These are phyloP conservation scores for Nemotelus nigrinus DNA, from an alignment of 2,888 invertebrate species.

Conservation along the genomic window DNA sequence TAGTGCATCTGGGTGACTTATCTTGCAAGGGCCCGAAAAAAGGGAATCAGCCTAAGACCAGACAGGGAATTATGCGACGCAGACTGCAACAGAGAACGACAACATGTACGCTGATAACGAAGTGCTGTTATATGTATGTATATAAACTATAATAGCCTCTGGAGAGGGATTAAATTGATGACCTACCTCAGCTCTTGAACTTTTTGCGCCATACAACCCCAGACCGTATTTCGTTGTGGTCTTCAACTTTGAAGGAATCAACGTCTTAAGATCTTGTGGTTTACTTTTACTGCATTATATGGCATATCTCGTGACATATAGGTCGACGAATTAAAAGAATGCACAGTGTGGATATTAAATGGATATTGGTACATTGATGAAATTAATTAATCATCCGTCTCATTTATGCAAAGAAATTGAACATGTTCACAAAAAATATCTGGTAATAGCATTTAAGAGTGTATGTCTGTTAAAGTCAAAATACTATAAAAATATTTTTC, in stretches of 20 bases:
- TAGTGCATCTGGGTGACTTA: slow-evolving; percentile 45
- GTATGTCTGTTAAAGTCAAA: too few relatives aligned
- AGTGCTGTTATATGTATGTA: slow-evolving; percentile 27
- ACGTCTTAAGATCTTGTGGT: slow-evolving; percentile 25
- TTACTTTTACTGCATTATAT: slow-evolving; percentile 41
- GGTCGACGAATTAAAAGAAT: too few relatives aligned
- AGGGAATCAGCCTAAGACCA: slow-evolving; percentile 48
- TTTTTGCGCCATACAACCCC: slow-evolving; percentile 12
- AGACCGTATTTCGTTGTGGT: slow-evolving; percentile 39
- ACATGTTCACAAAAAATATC: too few relatives aligned
- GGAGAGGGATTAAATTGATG: slow-evolving; percentile 55
- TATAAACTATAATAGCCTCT: slow-evolving; percentile 50
- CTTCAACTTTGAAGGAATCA: slow-evolving; percentile 35
- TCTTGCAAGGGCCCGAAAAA: slow-evolving; percentile 24
- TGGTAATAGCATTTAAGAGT: too few relatives aligned
- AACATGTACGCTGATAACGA: slow-evolving; percentile 33
- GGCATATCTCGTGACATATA: too few relatives aligned
- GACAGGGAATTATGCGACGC: slow-evolving; percentile 51
- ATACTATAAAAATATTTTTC: too few relatives aligned
- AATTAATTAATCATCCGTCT: too few relatives aligned
- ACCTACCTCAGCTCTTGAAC: slow-evolving; percentile 53
- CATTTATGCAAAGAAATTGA: too few relatives aligned
- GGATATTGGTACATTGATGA: too few relatives aligned
- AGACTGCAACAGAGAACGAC: slow-evolving; percentile 46
- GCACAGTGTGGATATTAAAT: too few relatives aligned